phyloP scores from a whole-genome alignment of 1,140 invertebrate species.

The Globodera rostochiensis region DNA sequence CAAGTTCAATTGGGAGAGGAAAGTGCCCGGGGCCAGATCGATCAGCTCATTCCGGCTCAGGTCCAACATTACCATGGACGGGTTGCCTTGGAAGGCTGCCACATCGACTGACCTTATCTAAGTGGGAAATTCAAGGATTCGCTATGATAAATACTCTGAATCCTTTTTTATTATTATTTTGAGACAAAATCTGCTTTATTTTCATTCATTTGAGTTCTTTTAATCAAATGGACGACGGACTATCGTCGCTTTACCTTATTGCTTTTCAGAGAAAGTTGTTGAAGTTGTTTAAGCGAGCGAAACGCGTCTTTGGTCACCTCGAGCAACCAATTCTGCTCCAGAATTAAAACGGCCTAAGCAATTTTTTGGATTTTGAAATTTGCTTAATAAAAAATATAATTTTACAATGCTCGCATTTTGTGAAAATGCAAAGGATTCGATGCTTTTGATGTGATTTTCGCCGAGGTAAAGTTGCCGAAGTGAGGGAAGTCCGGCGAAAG shows the following conservation, averaged over 20 bases:
- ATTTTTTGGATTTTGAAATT: not conserved
- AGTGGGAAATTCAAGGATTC: slow-evolving; percentile 18
- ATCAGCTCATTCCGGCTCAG: slow-evolving; percentile 60
- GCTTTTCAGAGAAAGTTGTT: slow-evolving; percentile 62
- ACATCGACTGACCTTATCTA: slow-evolving; percentile 56
- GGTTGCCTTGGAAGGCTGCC: slow-evolving; percentile 58
- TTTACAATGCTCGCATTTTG: slow-evolving; percentile 55
- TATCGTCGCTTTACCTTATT: slow-evolving; percentile 50
- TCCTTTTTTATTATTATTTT: not conserved
- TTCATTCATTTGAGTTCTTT: not conserved
- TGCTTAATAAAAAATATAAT: not conserved
- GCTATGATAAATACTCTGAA: slow-evolving; percentile 16
- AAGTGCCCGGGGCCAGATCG: slow-evolving; percentile 60
- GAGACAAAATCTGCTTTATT: not conserved
- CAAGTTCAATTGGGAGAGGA: slow-evolving; percentile 58
- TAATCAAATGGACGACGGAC: not conserved
- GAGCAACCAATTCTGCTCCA: slow-evolving; percentile 51
- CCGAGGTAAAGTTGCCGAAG: slow-evolving; percentile 61
- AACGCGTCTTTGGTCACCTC: slow-evolving; percentile 52
- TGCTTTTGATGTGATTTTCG: slow-evolving; percentile 54
- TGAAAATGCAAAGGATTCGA: slow-evolving; percentile 53
- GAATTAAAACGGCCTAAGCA: slow-evolving; percentile 46
- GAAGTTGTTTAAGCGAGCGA: slow-evolving; percentile 45
- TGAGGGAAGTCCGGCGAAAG: slow-evolving; percentile 54
- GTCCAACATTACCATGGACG: slow-evolving; percentile 60